Percentiles rank a stretch among this genome's conserved stretches.
Evolutionary conservation across 2,113 vertebrate genomes (phyloP).

Genomic region (Jaculus jaculus): DNA sequence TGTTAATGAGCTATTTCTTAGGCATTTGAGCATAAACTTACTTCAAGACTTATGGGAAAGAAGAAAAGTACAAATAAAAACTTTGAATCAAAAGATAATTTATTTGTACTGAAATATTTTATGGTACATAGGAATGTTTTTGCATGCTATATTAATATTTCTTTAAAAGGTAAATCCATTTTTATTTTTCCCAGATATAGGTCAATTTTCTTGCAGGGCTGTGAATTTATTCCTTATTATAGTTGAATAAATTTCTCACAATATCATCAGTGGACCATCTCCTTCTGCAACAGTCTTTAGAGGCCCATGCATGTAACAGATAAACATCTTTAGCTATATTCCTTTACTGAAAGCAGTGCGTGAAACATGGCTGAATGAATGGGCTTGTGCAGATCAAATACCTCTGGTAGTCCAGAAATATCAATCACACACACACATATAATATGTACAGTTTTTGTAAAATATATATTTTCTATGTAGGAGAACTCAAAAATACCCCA

Average conservation of each 20-base stretch:
- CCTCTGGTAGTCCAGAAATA: constrained; percentile 16
- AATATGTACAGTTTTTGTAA: neutral
- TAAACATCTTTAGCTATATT: neutral
- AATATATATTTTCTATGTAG: constrained; percentile 64
- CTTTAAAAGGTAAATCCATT: neutral
- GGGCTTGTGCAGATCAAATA: neutral
- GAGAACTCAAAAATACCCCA: constrained; percentile 60
- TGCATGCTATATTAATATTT: constrained; percentile 7
- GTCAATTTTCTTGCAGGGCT: neutral
- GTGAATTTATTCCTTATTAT: neutral
- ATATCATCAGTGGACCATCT: neutral
- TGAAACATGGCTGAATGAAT: neutral
- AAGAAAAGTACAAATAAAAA: constrained; percentile 48
- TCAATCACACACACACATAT: neutral
- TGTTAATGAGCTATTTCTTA: constrained; percentile 54
- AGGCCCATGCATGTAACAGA: constrained; percentile 19
- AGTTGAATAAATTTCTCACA: constrained; percentile 20
- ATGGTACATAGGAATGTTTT: constrained; percentile 9
- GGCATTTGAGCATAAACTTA: constrained; percentile 24
- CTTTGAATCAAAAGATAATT: constrained; percentile 41
- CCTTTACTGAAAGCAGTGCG: neutral
- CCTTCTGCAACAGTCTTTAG: constrained; percentile 8
- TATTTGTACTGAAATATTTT: constrained; percentile 37
- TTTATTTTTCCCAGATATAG: neutral
- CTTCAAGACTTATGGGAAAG: constrained; percentile 28